A percentile compares a stretch with the other conserved stretches of the same genome.
These are phyloP conservation scores for Hemibagrus guttatus DNA, from an alignment of 2,797 vertebrate genomes.

Conservation along the genomic window DNA sequence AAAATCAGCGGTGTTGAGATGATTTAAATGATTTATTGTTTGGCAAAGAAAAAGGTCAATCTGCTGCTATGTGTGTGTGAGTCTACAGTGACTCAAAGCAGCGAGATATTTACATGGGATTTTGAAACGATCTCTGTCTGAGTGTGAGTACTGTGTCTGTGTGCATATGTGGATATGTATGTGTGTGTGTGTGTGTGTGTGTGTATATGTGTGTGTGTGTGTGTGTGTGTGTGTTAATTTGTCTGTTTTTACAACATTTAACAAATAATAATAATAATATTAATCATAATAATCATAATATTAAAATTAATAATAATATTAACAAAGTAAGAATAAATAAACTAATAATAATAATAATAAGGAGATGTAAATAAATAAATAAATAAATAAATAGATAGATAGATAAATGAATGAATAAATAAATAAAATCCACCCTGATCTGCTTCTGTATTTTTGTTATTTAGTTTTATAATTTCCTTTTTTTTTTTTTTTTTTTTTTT, in stretches of 20 bases:
- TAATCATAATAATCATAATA: too few relatives aligned
- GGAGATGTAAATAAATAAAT: too few relatives aligned
- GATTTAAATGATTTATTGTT: slow-evolving; percentile 6
- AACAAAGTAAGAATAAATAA: too few relatives aligned
- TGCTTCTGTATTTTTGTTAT: background rate
- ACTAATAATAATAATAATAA: too few relatives aligned
- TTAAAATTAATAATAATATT: too few relatives aligned
- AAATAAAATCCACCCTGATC: background rate
- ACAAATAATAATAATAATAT: background rate
- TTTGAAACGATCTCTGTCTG: background rate
- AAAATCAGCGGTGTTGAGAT: background rate
- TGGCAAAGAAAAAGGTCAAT: background rate
- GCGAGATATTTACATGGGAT: slow-evolving; percentile 8
- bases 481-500: too few relatives aligned
- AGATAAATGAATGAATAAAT: background rate
- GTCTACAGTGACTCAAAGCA: slow-evolving; percentile 23
- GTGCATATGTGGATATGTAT: background rate
- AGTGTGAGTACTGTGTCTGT: slow-evolving; percentile 3
- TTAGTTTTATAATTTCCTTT: background rate
- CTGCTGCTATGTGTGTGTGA: background rate
- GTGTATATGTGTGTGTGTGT: background rate
- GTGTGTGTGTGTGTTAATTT: background rate
- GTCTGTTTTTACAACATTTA: background rate
- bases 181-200: background rate
- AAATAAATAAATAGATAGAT: too few relatives aligned